Evolutionary conservation across 2,888 invertebrate species (phyloP), one percentile per base, ranked within the genome.

Genomic region (Eurytoma adleriae): DNA sequence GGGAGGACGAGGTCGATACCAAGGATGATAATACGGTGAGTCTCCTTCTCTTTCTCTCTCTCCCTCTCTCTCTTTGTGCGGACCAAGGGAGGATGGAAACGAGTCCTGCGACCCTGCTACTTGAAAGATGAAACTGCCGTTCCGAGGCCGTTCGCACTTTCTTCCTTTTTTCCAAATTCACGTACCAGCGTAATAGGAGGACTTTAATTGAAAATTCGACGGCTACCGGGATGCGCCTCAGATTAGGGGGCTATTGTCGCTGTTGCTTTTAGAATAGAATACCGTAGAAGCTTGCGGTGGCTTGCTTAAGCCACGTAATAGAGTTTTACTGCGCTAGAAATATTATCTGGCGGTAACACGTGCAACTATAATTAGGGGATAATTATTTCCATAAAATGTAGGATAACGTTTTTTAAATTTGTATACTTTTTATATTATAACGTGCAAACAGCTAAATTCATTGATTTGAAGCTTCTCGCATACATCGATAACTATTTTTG

Each of bases 11-110:
- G 20, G 84, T 81, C 70, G 86, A 87, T 85, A 89, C 88, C 85
- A 87, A 87, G 67, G 89, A 89, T 78, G 85, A 86, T 64, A 88
- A 88, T 75, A 83, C 83, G 86, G 89, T 90, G 62, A 89, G 88
- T 87, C 78, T 13, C n/a, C 66, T 24, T 70, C 7, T 40, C 40
- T 40, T 10, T 40, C 30, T 3, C 40, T 10, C 40, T 40, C 7
- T 7, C 40, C 10, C 10, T 40, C 40, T 40, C 27, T 50, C 18
- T 13, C 18, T 48, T 61, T 16, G 16, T 40, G 69, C 57, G 20
- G n/a, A 18, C 18, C 27, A 20, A 67, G 40, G 18, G 24, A 69
- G 54, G 30, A 57, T 69, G 57, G n/a, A 18, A 14, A 20, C 16
- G 12, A 69, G 5, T 20, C 4, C 59, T 24, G 7, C 50, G 50